Evolutionary conservation across 2,888 invertebrate genomes (phyloP), one percentile per base, ranked within the genome.

Genomic region (Aelia acuminata): DNA sequence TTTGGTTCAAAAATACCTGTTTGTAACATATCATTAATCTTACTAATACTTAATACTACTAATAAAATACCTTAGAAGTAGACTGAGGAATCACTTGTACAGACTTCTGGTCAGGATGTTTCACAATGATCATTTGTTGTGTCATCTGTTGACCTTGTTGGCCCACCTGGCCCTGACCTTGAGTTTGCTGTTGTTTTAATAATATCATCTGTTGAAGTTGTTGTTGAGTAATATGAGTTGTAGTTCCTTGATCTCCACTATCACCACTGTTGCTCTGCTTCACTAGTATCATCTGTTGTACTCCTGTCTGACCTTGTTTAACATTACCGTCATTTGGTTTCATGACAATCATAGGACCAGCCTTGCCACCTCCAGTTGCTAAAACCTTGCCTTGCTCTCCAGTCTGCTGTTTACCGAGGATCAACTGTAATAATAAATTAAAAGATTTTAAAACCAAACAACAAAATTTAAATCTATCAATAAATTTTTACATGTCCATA

Each of bases 121-220:
- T 93, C 87, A 94, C 92, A 48, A 93, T 92, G 22, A 93, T 93
- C 87, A 92, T 92, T 89, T 93, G 93, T 89, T 93, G 87, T 4
- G 87, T 87, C n/a, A 84, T 92, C 48, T 92, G 90, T 53, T 90
- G 85, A 84, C 91, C 91, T 26, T 87, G 87, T 63, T 63, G 57
- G 18, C 63, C 63, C 2, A 39, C 26, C 87, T 90, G 89, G 88
- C 90, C 90, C 84, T 90, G 89, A 31, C 88, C 90, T 89, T 91
- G 90, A 49, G 89, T 89, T 63, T 90, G 91, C 89, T 91, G 90
- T 87, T 91, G 91, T 89, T 90, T 90, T 20, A 89, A 89, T 18
- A 89, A 86, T 49, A 90, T 88, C 89, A 90, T 89, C 80, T 91
- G 91, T 80, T 91, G 91, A 22, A 91, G 88, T 87, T 91, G 91